Evolutionary conservation across 2,888 invertebrate genomes (phyloP), one percentile per base, ranked within the genome.

Genomic region (Plagodis dolabraria): DNA sequence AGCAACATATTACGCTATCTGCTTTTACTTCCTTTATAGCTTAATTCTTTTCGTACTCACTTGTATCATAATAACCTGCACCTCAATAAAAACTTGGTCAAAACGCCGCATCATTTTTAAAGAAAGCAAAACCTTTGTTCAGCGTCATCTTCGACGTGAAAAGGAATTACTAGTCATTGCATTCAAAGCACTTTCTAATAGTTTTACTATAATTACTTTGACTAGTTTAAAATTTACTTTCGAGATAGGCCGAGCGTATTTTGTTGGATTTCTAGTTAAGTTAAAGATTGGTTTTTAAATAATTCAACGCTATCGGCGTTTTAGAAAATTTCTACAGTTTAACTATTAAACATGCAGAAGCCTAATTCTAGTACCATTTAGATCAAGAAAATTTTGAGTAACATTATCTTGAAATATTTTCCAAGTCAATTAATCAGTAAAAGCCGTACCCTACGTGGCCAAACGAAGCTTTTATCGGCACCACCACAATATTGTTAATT

Each of bases 101-200:
- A 64, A 65, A 40, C 50, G 68, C 66, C 44, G 22, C 48, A 59
- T 70, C 68, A 70, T 61, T 63, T 52, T 42, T 33, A 59, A 66
- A 61, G 66, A 68, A 70, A 70, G 67, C 60, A 22, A 51, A 5
- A 11, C 35, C 55, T 64, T 65, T 67, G 65, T 66, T 57, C 51
- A 38, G 46, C 33, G 22, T 57, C 57, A 33, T 57, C 53, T 63
- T 64, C 52, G 38, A 47, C 49, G 53, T 54, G 51, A 63, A 65
- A 62, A 47, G 60, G 52, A 66, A 58, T 44, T 46, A 53, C 60
- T 11, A 67, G 63, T 70, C 70, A 68, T 67, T 53, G 50, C 45
- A 53, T 60, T 33, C 47, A 63, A 61, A 64, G 47, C 57, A 63
- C 66, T 70, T 70, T 70, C 70, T 70, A 65, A 60, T 64, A 36